Conservation (phyloP, 2,888 invertebrate species). For the Osmoderma eremita region DNA sequence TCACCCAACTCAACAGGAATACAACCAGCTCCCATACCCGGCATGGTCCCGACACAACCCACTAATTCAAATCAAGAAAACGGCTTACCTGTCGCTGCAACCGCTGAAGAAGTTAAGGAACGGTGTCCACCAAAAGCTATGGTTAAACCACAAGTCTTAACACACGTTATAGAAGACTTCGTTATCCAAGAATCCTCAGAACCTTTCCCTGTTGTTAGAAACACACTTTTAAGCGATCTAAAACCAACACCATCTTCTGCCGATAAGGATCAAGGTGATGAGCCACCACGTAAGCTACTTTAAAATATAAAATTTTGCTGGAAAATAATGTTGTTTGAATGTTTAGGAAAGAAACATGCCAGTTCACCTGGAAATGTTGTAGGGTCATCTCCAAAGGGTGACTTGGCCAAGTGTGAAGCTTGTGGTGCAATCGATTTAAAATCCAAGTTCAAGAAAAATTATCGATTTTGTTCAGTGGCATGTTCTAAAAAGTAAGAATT, state of each 20-base stretch:
- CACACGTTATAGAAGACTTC: conserved; percentile 96
- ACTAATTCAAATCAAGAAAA: conserved; percentile 52
- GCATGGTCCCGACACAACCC: conserved; percentile 57
- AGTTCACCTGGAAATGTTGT: conserved; percentile 54
- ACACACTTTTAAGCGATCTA: conserved; percentile 60
- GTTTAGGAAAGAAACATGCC: conserved; percentile 67
- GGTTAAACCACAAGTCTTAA: conserved; percentile 94
- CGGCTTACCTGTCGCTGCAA: conserved; percentile 59
- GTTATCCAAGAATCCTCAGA: conserved; percentile 95
- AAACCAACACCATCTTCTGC: conserved; percentile 61
- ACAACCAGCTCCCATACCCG: conserved; percentile 60
- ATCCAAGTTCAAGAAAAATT: conserved; percentile 76
- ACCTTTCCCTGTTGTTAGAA: conserved; percentile 83
- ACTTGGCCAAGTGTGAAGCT: conserved; percentile 75
- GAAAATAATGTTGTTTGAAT: conserved; percentile 20
- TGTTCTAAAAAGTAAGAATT: conserved; percentile 72
- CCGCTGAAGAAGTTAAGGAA: conserved; percentile 62
- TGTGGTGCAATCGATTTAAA: conserved; percentile 76
- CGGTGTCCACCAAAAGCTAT: conserved; percentile 84
- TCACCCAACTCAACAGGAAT: conserved; percentile 48
- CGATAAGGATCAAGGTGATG: conserved; percentile 72
- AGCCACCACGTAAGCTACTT: conserved; percentile 78
- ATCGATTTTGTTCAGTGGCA: conserved; percentile 78
- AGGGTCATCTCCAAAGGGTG: conserved; percentile 65
- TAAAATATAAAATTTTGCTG: background rate